Evolutionary conservation across 2,888 invertebrate genomes (phyloP), one percentile per base, ranked within the genome.

Genomic region (Lysandra coridon): DNA sequence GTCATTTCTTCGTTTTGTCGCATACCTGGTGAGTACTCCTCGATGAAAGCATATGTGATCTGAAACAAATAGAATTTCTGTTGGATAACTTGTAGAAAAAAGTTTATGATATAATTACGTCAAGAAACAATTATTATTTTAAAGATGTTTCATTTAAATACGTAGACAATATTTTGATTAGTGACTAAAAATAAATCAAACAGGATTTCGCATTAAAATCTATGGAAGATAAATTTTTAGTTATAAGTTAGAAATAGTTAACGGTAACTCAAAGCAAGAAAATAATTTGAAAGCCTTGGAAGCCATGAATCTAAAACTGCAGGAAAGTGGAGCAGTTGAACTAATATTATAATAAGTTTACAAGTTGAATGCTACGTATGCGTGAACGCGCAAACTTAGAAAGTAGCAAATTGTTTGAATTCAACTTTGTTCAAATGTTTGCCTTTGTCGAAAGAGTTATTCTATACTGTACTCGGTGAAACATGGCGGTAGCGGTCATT

Each of bases 1-100:
- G 92, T 94, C 94, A 94, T 94, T 90, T 91, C 94, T 89, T 88
- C 89, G 91, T 87, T 83, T 87, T 87, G 89, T 87, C 86, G 91
- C 94, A 94, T 93, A 90, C 92, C 93, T 91, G 89, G 85, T 85
- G 83, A 84, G 82, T 84, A 76, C 80, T 79, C 83, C 84, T 86
- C 84, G 84, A 86, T 84, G 85, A 88, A 89, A 88, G 90, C 92
- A 93, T 92, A 89, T 86, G 90, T 86, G 84, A 86, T 88, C 92
- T 92, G 92, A 14, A 92, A 93, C 91, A 92, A 91, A 81, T 73
- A 81, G 80, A 83, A 83, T 79, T 30, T 80, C 12, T 37, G 60
- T 80, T 79, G 64, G 33, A 49, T 1, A 49, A n/a, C 17, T 23
- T 49, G 40, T 49, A 49, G 10, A 44, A 12, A 30, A 12, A 23